Percentiles rank a stretch among this genome's conserved stretches.
Evolutionary conservation across 2,888 invertebrate species (phyloP).

Genomic region (Megamerina dolium): DNA sequence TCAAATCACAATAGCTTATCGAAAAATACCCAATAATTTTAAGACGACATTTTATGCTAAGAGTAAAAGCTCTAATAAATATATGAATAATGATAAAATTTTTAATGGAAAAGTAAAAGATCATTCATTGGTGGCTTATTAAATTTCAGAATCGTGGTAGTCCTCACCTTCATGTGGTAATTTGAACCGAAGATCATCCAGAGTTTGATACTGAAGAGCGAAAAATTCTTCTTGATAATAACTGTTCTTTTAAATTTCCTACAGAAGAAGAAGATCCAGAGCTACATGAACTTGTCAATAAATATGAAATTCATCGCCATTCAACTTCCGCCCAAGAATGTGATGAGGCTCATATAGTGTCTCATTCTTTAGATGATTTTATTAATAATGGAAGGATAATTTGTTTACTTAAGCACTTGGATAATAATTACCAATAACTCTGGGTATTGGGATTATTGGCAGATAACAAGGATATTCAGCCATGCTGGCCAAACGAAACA

Average conservation of each 20-base stretch:
- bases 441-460: conserved; percentile 19
- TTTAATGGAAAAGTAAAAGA: conserved; percentile 17
- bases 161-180: not conserved
- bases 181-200: not conserved
- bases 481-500: conserved; percentile 27
- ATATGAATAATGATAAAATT: conserved; percentile 5
- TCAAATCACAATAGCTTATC: not conserved
- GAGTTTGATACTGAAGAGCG: too few relatives aligned
- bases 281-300: conserved; percentile 17
- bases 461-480: conserved; percentile 31
- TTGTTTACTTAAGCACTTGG: conserved; percentile 9
- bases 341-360: conserved; percentile 11
- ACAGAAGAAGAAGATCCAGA: conserved; percentile 14
- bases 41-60: conserved; percentile 18
- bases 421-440: conserved; percentile 25
- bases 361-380: conserved; percentile 15
- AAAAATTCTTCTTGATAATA: too few relatives aligned
- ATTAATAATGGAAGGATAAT: not conserved
- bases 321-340: conserved; percentile 18
- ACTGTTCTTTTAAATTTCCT: too few relatives aligned
- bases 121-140: conserved; percentile 16
- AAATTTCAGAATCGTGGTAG: conserved; percentile 18
- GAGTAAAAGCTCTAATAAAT: conserved; percentile 21
- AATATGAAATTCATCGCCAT: conserved; percentile 20
- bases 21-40: conserved; percentile 1